Percentiles rank a stretch among this genome's conserved stretches.
Evolutionary conservation across 2,888 invertebrate genomes (phyloP).

Genomic region (Eledona agricola): DNA sequence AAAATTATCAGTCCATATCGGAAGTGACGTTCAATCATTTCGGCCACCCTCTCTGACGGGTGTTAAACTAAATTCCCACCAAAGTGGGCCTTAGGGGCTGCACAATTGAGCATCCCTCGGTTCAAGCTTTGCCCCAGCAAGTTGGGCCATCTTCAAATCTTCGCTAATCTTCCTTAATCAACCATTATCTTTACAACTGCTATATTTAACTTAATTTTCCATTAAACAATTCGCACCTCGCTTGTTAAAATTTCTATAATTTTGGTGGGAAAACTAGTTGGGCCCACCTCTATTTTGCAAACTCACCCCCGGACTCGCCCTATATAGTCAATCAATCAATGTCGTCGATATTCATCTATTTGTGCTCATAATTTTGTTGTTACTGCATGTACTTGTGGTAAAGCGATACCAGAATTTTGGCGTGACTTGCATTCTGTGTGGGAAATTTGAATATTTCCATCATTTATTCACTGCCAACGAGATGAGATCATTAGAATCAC

Average conservation of each 20-base stretch:
- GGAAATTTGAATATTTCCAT: constrained; percentile 36
- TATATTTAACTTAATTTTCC: too few relatives aligned
- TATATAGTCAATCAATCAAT: constrained; percentile 46
- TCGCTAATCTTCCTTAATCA: too few relatives aligned
- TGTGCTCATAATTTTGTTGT: constrained; percentile 44
- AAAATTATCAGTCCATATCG: constrained; percentile 56
- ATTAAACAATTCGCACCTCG: too few relatives aligned
- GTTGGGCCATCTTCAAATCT: not conserved
- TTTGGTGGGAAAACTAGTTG: constrained; percentile 5
- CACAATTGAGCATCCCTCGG: constrained; percentile 45
- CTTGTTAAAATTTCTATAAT: not conserved
- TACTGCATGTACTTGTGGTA: constrained; percentile 40
- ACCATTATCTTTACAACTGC: too few relatives aligned
- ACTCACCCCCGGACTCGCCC: not conserved
- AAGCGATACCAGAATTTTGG: constrained; percentile 29
- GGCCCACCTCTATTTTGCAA: constrained; percentile 5
- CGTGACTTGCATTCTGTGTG: constrained; percentile 30
- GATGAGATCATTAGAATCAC: not conserved
- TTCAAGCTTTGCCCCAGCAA: not conserved
- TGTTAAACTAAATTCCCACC: constrained; percentile 55
- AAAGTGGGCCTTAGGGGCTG: constrained; percentile 50
- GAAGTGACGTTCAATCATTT: constrained; percentile 53
- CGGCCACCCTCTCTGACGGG: constrained; percentile 52
- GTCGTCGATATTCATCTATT: constrained; percentile 49
- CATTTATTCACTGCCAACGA: constrained; percentile 31